These are phyloP conservation scores for Oxyura jamaicensis DNA, from an alignment of 2,113 vertebrate species.

Conservation along the genomic window DNA sequence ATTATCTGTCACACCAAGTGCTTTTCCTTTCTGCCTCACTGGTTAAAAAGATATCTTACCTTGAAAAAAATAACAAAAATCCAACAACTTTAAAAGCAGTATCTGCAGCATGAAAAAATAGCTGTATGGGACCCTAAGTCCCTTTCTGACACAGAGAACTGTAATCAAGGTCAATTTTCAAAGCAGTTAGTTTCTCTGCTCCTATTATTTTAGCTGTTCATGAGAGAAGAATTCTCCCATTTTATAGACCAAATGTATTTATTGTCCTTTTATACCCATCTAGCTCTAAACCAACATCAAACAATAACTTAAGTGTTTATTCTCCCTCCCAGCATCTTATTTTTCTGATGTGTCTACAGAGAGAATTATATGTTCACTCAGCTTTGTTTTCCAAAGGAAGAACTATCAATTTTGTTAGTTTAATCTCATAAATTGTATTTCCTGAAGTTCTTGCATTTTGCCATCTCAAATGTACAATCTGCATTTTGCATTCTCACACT, in stretches of 20 bases:
- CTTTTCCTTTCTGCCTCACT: neutral
- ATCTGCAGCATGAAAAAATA: neutral
- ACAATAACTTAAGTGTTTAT: neutral
- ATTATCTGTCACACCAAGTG: neutral
- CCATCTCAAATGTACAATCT: neutral
- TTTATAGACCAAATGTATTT: neutral
- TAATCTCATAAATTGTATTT: neutral
- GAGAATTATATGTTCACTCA: neutral
- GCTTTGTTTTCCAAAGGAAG: neutral
- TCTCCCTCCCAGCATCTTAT: neutral
- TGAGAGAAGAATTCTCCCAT: neutral
- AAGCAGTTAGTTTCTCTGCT: neutral
- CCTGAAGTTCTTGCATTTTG: neutral
- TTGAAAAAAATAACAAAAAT: neutral
- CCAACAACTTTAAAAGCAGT: neutral
- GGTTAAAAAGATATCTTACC: neutral
- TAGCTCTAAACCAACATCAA: neutral
- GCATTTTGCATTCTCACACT: too few species aligned
- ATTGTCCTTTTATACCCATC: neutral
- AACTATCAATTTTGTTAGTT: neutral
- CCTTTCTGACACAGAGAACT: neutral
- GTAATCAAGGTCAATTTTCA: neutral
- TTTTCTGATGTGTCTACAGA: neutral
- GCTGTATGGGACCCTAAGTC: neutral
- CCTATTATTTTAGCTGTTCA: neutral